Evolutionary conservation across 1,140 invertebrate species (phyloP), one percentile per base, ranked within the genome.

Genomic region (Harlomillsia oculata): DNA sequence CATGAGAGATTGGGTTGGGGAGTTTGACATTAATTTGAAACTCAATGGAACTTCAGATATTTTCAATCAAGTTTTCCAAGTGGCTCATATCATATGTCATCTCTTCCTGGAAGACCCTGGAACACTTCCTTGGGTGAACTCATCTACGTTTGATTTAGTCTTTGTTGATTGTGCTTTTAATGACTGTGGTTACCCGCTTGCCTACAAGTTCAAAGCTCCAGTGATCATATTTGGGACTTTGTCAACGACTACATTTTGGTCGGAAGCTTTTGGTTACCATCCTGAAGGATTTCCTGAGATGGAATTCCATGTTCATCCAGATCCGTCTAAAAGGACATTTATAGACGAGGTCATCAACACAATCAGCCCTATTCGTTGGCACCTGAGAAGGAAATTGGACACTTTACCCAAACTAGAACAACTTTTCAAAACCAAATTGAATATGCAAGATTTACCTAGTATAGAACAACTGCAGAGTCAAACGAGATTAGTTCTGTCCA

Each of bases 161-260:
- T 58, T 71, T 11, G 55, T 70, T 16, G 67, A 67, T 3, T 62
- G 58, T 18, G 63, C 69, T 39, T 67, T 67, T 54, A 68, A 66
- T 40, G 66, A 67, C 44, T 68, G 64, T 54, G 55, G 29, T 4
- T 50, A 43, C 20, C 44, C 44, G 2, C 29, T 62, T 3, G 50
- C 60, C 1, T 40, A 50, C 23, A 32, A 59, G 23, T 54, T 40
- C 44, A 48, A 49, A 8, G 55, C 60, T 2, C 34, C 41, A 9
- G 21, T 39, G 1, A 45, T 55, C 26, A 20, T 56, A 16, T 60
- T 56, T 23, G 40, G 49, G 11, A 56, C 59, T 40, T 39, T 25
- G 8, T 25, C 29, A 0, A 16, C 48, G 2, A 48, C 52, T 30
- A 48, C 45, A 28, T 60, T 49, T 49, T 25, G 29, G 4, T 25